A percentile compares a stretch with the other conserved stretches of the same genome.
phyloP scores from a whole-genome alignment of 2,888 invertebrate species.

The Pyrrhosoma nymphula region DNA sequence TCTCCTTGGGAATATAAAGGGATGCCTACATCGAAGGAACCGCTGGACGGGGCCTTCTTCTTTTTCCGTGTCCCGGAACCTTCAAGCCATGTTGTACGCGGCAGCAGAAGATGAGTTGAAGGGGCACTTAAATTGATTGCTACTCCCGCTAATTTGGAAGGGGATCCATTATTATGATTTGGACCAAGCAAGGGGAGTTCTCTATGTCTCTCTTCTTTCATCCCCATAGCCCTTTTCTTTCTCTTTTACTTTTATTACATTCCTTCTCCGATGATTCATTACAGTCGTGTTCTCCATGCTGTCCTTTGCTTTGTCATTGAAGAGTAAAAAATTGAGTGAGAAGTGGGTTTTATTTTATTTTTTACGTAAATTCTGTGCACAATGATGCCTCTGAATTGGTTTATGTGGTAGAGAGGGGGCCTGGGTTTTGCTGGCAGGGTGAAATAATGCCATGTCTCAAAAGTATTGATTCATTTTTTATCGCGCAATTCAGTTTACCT shows the following conservation, averaged over 20 bases:
- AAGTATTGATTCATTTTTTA: no score
- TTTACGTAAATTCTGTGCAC: no score
- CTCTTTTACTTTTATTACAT: background rate
- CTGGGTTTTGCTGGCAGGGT: no score
- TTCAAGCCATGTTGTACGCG: background rate
- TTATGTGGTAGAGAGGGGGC: no score
- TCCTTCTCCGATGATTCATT: background rate
- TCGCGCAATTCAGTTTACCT: no score
- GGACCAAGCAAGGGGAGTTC: background rate
- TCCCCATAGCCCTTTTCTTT: background rate
- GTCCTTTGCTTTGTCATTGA: background rate
- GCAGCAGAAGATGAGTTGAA: background rate
- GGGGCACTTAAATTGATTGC: slow-evolving; percentile 40
- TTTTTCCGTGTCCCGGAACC: background rate
- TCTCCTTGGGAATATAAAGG: background rate
- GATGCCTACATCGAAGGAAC: background rate
- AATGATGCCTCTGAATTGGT: no score
- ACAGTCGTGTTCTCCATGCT: background rate
- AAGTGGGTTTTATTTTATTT: no score
- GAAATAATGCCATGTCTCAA: no score
- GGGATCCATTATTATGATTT: slow-evolving; percentile 6
- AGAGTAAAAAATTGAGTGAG: no score
- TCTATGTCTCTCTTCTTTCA: background rate
- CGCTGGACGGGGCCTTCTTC: background rate
- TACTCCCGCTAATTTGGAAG: slow-evolving; percentile 3